Base-by-base conservation (phyloP, 2,888 invertebrate genomes). In the Erebia palarica region DNA sequence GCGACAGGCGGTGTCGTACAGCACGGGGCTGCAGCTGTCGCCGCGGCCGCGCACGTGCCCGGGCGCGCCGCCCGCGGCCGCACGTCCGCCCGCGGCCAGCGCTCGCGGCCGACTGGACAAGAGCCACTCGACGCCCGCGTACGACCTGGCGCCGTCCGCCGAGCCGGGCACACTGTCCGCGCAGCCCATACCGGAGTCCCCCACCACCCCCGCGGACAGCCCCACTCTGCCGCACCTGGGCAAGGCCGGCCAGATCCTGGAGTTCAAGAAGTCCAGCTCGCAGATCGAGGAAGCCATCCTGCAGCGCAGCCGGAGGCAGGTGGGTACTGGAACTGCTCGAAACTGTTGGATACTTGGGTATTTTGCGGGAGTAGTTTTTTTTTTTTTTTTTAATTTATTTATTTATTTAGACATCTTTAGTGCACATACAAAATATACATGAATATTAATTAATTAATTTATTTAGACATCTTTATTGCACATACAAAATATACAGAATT, bases 51-150 rank as follows among this genome's bases (percentile, higher is more conserved):
- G 65, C 57, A 57, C 57, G 21, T 57, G 57, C 57, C 21, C 13
- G 57, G 57, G 57, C 97, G 21, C 96, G 96, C 85, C 96, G 96
- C 78, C 95, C 96, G 74, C 96, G 96, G 1, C 88, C 97, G 68
- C 96, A 96, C 8, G 1, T 18, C 36, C 42, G 36, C 36, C 59
- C 42, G 49, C 68, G n/a, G 72, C 79, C n/a, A 68, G 77, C 27
- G 1, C 49, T 14, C 85, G 87, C 16, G 88, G 82, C 73, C 94
- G 94, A 75, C 89, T 97, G 66, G 97, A 97, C 89, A 97, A 97
- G 88, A 96, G 96, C 79, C 95, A 96, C 84, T 97, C 97, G 77
- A 96, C 97, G n/a, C 97, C 97, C 1, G 96, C 96, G 0, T 97
- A 97, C 86, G 96, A 96, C 86, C 92, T 94, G 63, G 94, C 88